Conservation (phyloP, 1,140 invertebrate genomes). For the Scaptomyza pallida region DNA sequence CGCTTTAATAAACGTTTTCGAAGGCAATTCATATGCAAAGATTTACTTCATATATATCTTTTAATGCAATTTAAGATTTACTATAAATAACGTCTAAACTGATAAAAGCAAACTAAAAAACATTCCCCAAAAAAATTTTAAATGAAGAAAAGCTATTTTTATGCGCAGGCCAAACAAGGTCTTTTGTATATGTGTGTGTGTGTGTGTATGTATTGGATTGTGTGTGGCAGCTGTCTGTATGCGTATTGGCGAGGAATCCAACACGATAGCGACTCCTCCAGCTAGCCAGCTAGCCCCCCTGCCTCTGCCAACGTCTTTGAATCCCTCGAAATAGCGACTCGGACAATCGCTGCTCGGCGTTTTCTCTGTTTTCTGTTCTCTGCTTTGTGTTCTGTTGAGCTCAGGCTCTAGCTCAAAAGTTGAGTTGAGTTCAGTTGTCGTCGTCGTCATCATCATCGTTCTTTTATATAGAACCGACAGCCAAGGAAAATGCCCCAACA, state of each 20-base stretch:
- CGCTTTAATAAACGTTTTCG: too few relatives aligned
- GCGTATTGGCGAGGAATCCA: constrained; percentile 70
- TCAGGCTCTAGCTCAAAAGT: constrained; percentile 5
- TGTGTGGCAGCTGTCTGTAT: constrained; percentile 78
- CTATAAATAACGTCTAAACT: constrained; percentile 28
- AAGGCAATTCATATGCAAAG: constrained; percentile 38
- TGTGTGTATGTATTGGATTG: constrained; percentile 26
- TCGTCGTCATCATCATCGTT: constrained; percentile 19
- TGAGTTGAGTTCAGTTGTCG: constrained; percentile 38
- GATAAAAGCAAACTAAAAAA: constrained; percentile 23
- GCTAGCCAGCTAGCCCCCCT: constrained; percentile 18
- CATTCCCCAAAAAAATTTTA: constrained; percentile 39
- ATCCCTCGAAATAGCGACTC: constrained; percentile 33
- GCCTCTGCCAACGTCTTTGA: too few relatives aligned
- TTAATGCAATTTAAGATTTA: constrained; percentile 6
- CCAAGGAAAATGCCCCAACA: constrained; percentile 63
- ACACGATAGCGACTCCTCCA: constrained; percentile 14
- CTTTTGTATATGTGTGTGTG: constrained; percentile 16
- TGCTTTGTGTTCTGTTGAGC: constrained; percentile 10
- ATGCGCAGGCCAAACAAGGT: constrained; percentile 51
- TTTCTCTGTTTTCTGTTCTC: constrained; percentile 16
- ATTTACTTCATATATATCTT: too few relatives aligned
- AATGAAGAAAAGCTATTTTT: constrained; percentile 72
- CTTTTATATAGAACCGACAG: constrained; percentile 67
- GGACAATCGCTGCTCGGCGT: constrained; percentile 44